These are phyloP conservation scores for Forbesichthys agassizii DNA, from an alignment of 2,113 vertebrate species.

Conservation along the genomic window DNA sequence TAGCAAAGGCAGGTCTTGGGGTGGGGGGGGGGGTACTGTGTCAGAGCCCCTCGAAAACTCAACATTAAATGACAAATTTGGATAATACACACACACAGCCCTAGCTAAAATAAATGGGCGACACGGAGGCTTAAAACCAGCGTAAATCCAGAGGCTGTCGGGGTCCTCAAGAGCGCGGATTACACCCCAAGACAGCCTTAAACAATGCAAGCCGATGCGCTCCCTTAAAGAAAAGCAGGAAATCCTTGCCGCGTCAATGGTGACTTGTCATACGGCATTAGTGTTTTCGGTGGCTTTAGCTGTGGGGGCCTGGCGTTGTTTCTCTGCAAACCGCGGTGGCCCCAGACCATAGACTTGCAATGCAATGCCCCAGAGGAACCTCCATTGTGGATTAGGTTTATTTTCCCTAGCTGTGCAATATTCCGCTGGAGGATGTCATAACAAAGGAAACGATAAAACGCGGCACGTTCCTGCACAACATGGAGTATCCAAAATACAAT, in stretches of 20 bases:
- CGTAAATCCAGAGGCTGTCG: constrained; percentile 73
- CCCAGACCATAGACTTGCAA: constrained; percentile 68
- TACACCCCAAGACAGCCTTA: constrained; percentile 73
- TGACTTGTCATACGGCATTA: constrained; percentile 77
- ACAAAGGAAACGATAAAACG: constrained; percentile 76
- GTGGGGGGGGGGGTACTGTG: constrained; percentile 57
- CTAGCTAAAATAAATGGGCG: constrained; percentile 70
- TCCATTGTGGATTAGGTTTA: constrained; percentile 53
- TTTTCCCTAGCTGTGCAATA: constrained; percentile 65
- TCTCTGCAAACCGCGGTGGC: constrained; percentile 59
- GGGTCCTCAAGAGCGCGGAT: constrained; percentile 73
- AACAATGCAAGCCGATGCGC: constrained; percentile 79
- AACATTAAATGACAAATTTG: constrained; percentile 75
- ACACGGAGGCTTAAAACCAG: constrained; percentile 71
- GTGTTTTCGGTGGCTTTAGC: constrained; percentile 71
- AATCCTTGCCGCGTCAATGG: constrained; percentile 74
- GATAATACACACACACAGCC: constrained; percentile 73
- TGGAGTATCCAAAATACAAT: constrained; percentile 60
- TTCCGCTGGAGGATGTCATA: constrained; percentile 68
- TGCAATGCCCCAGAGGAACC: constrained; percentile 70
- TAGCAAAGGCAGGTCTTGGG: background rate
- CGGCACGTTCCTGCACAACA: constrained; percentile 66
- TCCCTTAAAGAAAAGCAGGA: constrained; percentile 73
- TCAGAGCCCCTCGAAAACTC: constrained; percentile 75
- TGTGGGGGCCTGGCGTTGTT: constrained; percentile 53